Percentiles rank a stretch among this genome's conserved stretches.
phyloP scores from a whole-genome alignment of 2,888 invertebrate species.

The Creontiades dilutus region DNA sequence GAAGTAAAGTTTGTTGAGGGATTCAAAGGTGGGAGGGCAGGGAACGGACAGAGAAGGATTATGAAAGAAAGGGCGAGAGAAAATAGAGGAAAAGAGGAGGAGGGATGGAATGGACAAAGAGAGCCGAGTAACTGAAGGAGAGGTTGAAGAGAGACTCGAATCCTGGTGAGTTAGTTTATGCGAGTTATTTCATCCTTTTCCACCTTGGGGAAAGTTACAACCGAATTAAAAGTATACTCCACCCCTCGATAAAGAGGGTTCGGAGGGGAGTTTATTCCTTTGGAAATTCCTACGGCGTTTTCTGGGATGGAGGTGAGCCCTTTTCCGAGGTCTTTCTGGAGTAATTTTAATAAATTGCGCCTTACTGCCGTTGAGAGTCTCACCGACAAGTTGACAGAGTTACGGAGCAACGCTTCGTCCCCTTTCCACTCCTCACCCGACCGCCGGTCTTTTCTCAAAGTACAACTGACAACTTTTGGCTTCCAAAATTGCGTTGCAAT shows the following conservation, averaged over 20 bases:
- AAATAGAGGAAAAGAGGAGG: not conserved
- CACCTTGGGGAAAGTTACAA: constrained; percentile 46
- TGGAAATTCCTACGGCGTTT: constrained; percentile 47
- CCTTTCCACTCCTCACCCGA: not conserved
- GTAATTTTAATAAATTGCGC: constrained; percentile 64
- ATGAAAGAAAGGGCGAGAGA: not conserved
- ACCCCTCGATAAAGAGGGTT: constrained; percentile 41
- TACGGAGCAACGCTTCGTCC: not conserved
- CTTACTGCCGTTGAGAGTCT: constrained; percentile 52
- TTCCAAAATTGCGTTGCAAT: not conserved
- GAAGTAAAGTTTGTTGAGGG: not conserved
- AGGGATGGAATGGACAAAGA: not conserved
- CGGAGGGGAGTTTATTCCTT: constrained; percentile 48
- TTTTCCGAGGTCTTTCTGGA: constrained; percentile 38
- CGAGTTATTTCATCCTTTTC: constrained; percentile 55
- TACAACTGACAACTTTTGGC: constrained; percentile 28
- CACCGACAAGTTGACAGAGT: constrained; percentile 60
- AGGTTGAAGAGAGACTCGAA: constrained; percentile 28
- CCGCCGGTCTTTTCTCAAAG: not conserved
- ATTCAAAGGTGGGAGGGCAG: not conserved
- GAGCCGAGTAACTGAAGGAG: constrained; percentile 21
- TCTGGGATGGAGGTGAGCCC: not conserved
- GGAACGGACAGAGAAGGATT: not conserved
- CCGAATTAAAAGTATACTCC: constrained; percentile 55
- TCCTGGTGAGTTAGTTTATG: constrained; percentile 37